Conservation (phyloP, 2,888 invertebrate genomes). For the Lymantria dispar region DNA sequence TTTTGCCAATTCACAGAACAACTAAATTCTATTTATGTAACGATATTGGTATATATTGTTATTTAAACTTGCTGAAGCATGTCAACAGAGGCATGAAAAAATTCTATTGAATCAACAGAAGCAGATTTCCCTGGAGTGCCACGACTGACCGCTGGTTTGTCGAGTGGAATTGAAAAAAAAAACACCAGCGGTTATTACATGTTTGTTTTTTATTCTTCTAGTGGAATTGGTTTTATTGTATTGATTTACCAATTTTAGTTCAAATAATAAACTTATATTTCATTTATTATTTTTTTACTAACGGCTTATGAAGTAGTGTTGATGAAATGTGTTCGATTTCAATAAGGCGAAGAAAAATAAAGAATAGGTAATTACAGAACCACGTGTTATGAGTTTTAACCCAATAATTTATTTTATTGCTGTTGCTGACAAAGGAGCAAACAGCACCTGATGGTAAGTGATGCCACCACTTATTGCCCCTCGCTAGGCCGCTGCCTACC, state of each 20-base stretch:
- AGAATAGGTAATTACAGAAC: no score
- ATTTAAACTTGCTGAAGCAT: constrained; percentile 45
- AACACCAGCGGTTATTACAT: constrained; percentile 23
- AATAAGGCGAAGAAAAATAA: no score
- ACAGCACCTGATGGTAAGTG: no score
- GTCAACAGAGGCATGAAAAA: constrained; percentile 47
- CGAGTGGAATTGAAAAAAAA: constrained; percentile 56
- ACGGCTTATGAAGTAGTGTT: no score
- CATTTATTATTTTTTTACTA: no score
- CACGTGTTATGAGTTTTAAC: no score
- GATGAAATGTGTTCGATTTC: no score
- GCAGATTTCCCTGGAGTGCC: constrained; percentile 67
- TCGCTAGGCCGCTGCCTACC: no score
- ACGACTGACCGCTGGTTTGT: constrained; percentile 57
- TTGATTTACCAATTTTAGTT: background rate
- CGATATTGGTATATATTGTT: constrained; percentile 51
- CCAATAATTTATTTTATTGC: no score
- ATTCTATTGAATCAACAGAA: constrained; percentile 63
- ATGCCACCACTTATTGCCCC: no score
- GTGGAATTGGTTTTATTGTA: background rate
- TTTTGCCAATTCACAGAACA: no score
- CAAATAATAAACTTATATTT: background rate
- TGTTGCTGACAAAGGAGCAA: no score
- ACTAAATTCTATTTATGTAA: constrained; percentile 2
- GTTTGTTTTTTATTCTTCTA: constrained; percentile 4